These are phyloP conservation scores for Myanophis thanlyinensis DNA, from an alignment of 2,113 vertebrate genomes.

Conservation along the genomic window DNA sequence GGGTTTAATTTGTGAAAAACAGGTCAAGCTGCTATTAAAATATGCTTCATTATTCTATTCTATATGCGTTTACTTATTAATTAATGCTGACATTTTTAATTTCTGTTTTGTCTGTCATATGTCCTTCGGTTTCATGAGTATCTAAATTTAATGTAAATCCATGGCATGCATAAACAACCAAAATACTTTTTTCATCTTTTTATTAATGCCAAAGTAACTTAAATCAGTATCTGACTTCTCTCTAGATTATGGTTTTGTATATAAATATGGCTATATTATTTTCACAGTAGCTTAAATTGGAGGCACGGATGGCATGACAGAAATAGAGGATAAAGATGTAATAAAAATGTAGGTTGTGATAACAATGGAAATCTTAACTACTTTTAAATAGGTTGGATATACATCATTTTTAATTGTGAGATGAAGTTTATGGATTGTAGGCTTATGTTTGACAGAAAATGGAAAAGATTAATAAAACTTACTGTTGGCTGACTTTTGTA, in stretches of 20 bases:
- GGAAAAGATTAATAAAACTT: not conserved
- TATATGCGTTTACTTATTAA: not conserved
- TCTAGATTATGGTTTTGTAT: not conserved
- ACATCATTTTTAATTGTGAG: not conserved
- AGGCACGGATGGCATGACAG: conserved; percentile 21
- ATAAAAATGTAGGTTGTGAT: not conserved
- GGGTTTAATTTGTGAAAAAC: not conserved
- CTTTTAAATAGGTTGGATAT: not conserved
- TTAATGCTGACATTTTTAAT: not conserved
- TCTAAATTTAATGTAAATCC: conserved; percentile 21
- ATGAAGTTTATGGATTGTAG: not conserved
- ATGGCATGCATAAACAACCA: conserved; percentile 36
- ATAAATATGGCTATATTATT: conserved; percentile 26
- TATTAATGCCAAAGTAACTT: not conserved
- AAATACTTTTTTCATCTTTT: conserved; percentile 37
- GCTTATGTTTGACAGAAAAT: not conserved
- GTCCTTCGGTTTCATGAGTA: not conserved
- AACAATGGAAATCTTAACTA: not conserved
- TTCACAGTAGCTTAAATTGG: conserved; percentile 28
- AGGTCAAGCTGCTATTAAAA: not conserved
- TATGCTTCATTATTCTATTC: not conserved
- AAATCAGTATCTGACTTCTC: not conserved
- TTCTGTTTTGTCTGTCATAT: not conserved
- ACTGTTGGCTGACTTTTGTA: not conserved
- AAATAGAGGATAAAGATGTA: not conserved